phyloP scores from a whole-genome alignment of 2,113 vertebrate genomes.

The Alligator sinensis region DNA sequence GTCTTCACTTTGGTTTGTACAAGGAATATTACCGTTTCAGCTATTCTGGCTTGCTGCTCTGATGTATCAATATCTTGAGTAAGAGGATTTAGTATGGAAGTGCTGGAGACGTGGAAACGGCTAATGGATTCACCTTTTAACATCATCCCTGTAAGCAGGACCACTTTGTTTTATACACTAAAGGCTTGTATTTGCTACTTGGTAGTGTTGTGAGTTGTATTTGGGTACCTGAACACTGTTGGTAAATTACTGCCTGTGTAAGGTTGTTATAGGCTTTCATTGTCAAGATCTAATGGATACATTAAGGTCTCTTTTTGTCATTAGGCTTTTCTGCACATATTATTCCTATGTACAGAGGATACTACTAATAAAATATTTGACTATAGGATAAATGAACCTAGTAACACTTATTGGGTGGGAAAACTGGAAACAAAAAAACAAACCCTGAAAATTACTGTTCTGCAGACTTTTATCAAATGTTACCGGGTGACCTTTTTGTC shows the following conservation, averaged over 20 bases:
- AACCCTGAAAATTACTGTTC: too few species aligned
- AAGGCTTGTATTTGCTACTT: background rate
- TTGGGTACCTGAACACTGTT: background rate
- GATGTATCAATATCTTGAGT: background rate
- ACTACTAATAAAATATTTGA: background rate
- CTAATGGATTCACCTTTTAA: too few species aligned
- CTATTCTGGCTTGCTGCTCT: slow-evolving; percentile 36
- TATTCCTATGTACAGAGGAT: rapidly evolving
- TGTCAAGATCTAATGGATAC: rapidly evolving
- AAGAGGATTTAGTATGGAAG: background rate
- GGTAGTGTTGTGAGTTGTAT: background rate
- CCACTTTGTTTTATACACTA: background rate
- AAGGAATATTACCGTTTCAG: slow-evolving; percentile 45
- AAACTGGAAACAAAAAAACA: background rate
- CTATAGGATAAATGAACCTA: background rate
- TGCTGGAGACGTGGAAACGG: slow-evolving; percentile 21
- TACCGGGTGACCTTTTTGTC: background rate
- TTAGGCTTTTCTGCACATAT: background rate
- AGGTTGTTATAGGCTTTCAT: background rate
- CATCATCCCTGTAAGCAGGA: background rate
- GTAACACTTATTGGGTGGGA: background rate
- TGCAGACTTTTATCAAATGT: rapidly evolving
- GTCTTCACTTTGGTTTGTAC: slow-evolving; percentile 50
- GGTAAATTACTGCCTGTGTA: background rate
- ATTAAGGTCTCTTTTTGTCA: background rate